A percentile compares a stretch with the other conserved stretches of the same genome.
Evolutionary conservation across 2,888 invertebrate species (phyloP).

Genomic region (Halictus quadricinctus): DNA sequence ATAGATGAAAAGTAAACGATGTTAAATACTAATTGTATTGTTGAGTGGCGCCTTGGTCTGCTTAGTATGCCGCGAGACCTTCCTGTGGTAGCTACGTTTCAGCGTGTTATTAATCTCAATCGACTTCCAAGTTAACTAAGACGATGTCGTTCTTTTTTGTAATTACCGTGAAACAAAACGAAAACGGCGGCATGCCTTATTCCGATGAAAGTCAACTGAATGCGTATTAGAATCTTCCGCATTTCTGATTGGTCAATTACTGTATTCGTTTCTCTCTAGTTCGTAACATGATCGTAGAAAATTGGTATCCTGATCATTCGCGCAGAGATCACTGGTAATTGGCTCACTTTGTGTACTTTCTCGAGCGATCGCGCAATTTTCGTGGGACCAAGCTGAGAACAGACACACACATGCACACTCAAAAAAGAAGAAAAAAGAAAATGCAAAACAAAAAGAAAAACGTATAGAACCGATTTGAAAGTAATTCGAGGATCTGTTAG

Average conservation of each 20-base stretch:
- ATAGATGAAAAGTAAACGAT: background rate
- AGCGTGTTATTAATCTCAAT: conserved; percentile 52
- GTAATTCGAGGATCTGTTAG: conserved; percentile 20
- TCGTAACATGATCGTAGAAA: conserved; percentile 29
- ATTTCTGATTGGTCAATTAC: conserved; percentile 33
- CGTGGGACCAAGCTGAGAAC: conserved; percentile 71
- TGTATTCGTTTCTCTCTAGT: conserved; percentile 25
- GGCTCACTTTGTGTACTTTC: conserved; percentile 30
- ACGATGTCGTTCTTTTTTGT: conserved; percentile 58
- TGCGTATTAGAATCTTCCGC: conserved; percentile 26
- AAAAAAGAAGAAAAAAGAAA: background rate
- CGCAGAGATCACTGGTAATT: conserved; percentile 18
- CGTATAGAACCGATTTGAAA: conserved; percentile 18
- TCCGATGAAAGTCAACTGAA: conserved; percentile 65
- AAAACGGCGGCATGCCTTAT: conserved; percentile 62
- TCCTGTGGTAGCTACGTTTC: conserved; percentile 50
- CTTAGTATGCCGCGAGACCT: conserved; percentile 45
- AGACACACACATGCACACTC: background rate
- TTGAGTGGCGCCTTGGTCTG: background rate
- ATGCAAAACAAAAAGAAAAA: background rate
- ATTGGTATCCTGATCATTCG: conserved; percentile 36
- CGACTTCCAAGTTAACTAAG: conserved; percentile 56
- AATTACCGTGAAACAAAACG: conserved; percentile 18
- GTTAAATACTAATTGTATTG: background rate
- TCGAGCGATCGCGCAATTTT: conserved; percentile 67